phyloP scores from a whole-genome alignment of 2,113 vertebrate genomes.

The Cyanoderma ruficeps region DNA sequence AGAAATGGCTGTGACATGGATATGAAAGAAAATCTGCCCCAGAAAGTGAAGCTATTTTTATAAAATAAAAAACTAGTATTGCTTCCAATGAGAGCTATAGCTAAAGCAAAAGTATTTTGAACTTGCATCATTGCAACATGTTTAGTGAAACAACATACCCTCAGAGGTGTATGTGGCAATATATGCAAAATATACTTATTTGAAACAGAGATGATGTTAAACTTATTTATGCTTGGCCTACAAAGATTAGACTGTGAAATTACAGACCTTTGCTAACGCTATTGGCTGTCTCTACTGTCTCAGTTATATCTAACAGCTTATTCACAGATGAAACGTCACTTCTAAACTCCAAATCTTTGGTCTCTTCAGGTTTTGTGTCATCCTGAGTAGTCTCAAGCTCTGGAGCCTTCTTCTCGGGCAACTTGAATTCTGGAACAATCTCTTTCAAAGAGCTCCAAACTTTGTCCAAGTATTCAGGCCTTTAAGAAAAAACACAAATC shows the following conservation, averaged over 20 bases:
- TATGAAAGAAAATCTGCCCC: background rate
- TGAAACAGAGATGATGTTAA: background rate
- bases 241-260: background rate
- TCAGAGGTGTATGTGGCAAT: background rate
- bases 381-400: slow-evolving; percentile 42
- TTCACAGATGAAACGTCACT: background rate
- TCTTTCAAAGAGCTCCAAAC: slow-evolving; percentile 85
- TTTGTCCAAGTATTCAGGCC: slow-evolving; percentile 69
- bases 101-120: background rate
- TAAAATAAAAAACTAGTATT: background rate
- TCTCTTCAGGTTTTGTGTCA: slow-evolving; percentile 54
- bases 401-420: slow-evolving; percentile 47
- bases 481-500: slow-evolving; percentile 52
- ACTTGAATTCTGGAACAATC: slow-evolving; percentile 80
- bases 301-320: slow-evolving; percentile 53
- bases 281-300: slow-evolving; percentile 59
- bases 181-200: background rate
- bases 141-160: background rate
- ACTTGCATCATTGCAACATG: background rate
- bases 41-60: background rate
- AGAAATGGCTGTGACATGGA: background rate
- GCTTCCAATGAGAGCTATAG: background rate
- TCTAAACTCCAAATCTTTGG: slow-evolving; percentile 37
- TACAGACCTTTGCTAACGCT: slow-evolving; percentile 74
- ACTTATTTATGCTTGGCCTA: background rate